These are phyloP conservation scores for Condylura cristata DNA, from an alignment of 2,113 vertebrate species.

Conservation along the genomic window DNA sequence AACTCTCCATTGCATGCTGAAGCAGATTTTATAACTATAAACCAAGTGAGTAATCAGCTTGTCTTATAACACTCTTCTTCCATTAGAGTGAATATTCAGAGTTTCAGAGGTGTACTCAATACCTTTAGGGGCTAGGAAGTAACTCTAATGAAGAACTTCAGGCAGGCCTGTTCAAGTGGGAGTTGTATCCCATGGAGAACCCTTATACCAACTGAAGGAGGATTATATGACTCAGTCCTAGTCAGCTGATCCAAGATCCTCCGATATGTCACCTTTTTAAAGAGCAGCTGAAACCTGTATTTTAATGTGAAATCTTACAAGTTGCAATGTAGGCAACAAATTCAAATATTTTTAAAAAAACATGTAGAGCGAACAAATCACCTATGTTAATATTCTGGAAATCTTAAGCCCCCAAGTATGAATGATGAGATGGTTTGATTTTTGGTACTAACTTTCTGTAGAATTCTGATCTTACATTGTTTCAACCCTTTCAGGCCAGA, in stretches of 20 bases:
- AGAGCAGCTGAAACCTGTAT: not conserved
- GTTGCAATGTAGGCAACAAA: not conserved
- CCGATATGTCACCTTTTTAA: not conserved
- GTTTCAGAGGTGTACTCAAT: not conserved
- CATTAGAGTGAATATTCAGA: not conserved
- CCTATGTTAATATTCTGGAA: not conserved
- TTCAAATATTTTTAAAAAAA: slow-evolving; percentile 3
- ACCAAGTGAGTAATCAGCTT: not conserved
- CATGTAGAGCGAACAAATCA: not conserved
- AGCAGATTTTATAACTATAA: slow-evolving; percentile 3
- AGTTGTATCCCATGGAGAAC: not conserved
- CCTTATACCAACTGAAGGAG: not conserved
- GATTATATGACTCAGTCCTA: not conserved
- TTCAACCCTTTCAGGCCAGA: not conserved
- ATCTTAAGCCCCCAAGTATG: not conserved
- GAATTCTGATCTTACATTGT: not conserved
- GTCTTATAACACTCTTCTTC: not conserved
- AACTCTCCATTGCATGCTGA: not conserved
- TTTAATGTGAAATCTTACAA: not conserved
- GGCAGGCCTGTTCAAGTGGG: not conserved
- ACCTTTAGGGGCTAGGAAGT: not conserved
- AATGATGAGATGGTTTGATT: not conserved
- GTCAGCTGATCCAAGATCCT: not conserved
- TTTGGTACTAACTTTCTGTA: not conserved
- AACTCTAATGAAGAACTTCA: not conserved